Base-by-base conservation (phyloP, 2,888 invertebrate genomes). In the Craniophora ligustri region DNA sequence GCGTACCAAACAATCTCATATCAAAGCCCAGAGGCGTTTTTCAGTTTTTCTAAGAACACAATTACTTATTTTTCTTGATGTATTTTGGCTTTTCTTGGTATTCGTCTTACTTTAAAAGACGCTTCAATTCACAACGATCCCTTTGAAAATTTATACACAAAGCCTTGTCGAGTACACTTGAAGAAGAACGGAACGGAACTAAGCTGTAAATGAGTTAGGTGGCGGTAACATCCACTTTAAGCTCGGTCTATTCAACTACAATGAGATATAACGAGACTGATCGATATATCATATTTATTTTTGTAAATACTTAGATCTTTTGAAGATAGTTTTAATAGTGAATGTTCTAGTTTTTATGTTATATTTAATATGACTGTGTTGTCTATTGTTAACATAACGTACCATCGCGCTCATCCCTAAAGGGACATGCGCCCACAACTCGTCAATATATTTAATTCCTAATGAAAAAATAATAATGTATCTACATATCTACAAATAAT, bases 81-180 rank as follows among this genome's bases (percentile, higher is more conserved):
- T n/a, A n/a, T 1, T 26, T 26, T 26, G 26, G 26, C 15, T 16
- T 13, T 35, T 10, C 8, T 28, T 35, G 15, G 28, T 35, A 2
- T 34, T 8, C 15, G 21, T 14, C 3, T 26, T 26, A 26, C 14
- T 35, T 15, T 10, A 5, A 46, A 15, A 46, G 19, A 15, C 11
- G 19, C 18, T 46, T 23, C 23, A 2, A 10, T 3, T 1, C 1
- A 19, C 14, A 28, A n/a, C n/a, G 7, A 5, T 14, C 7, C 34
- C 18, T 49, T 26, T 35, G 45, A 46, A 10, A n/a, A 18, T 49
- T 45, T 28, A 34, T 11, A 6, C 26, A 19, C 45, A 49, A 45
- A 26, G 32, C 14, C 1, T 14, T 23, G 1, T 18, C 13, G 30
- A 21, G 30, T 0, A 1, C 15, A 35, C 34, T 44, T 35, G 10